These are phyloP conservation scores for Salvator merianae DNA, from an alignment of 2,113 vertebrate genomes.

Conservation along the genomic window DNA sequence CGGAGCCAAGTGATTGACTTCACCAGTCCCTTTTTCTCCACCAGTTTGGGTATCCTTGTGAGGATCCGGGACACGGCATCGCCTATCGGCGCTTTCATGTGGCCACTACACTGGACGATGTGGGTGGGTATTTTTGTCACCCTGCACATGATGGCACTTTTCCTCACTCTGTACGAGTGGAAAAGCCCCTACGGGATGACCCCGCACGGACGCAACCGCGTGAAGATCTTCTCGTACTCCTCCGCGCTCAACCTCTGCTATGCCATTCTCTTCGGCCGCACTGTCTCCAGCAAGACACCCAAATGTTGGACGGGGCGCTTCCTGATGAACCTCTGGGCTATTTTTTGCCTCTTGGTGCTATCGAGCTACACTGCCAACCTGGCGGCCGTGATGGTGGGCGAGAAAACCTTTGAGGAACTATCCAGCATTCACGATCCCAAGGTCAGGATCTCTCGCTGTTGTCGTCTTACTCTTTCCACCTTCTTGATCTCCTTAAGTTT, in stretches of 20 bases:
- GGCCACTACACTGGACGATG: constrained; percentile 98
- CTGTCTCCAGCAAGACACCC: constrained; percentile 93
- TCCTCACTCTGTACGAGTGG: constrained; percentile 97
- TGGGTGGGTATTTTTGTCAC: constrained; percentile 95
- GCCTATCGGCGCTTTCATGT: constrained; percentile 94
- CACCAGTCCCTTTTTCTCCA: constrained; percentile 97
- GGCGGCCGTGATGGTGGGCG: constrained; percentile 95
- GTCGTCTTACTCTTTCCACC: too few relatives aligned
- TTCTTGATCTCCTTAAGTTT: too few relatives aligned
- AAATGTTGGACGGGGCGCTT: constrained; percentile 96
- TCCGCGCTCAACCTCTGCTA: constrained; percentile 98
- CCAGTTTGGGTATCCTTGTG: constrained; percentile 95
- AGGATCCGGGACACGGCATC: constrained; percentile 89
- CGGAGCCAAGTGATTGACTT: constrained; percentile 93
- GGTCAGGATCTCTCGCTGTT: constrained; percentile 69
- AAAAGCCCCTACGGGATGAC: constrained; percentile 97
- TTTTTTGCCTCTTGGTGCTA: constrained; percentile 96
- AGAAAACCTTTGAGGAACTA: constrained; percentile 94
- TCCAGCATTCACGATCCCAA: constrained; percentile 95
- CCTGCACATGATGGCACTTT: constrained; percentile 89
- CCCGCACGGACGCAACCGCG: constrained; percentile 88
- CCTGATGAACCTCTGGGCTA: constrained; percentile 98
- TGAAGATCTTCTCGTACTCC: constrained; percentile 94
- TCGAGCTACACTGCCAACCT: constrained; percentile 98
- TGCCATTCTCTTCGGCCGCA: constrained; percentile 94